Conservation (phyloP, 35 echinoderm and acorn worm species). For the Patiria miniata region DNA sequence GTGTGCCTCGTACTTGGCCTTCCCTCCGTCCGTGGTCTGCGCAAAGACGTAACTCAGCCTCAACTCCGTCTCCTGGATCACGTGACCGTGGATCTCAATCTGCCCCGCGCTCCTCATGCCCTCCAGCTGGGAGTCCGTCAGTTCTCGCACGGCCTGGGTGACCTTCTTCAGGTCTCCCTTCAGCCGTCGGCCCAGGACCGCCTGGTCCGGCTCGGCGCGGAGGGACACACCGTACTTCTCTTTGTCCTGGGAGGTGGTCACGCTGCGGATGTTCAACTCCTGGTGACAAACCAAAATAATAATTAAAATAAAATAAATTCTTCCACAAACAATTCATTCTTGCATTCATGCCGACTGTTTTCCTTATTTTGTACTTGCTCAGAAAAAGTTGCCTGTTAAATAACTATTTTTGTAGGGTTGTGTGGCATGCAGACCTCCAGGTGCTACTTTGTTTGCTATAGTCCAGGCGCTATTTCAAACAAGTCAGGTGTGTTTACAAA, state of each 20-base stretch:
- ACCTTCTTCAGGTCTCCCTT: conserved; percentile 89
- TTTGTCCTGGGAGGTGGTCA: conserved; percentile 93
- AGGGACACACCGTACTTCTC: conserved; percentile 84
- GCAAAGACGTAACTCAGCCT: conserved; percentile 77
- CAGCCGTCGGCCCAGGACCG: conserved; percentile 85
- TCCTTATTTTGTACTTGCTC: no score
- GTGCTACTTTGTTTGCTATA: no score
- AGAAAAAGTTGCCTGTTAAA: no score
- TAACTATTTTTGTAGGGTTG: no score
- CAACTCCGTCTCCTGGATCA: conserved; percentile 71
- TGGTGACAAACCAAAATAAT: neutral
- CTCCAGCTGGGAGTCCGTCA: conserved; percentile 83
- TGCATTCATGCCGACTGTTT: no score
- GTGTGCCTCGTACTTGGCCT: conserved; percentile 91
- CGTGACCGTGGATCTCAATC: conserved; percentile 87
- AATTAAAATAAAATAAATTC: no score
- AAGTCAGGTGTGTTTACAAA: no score
- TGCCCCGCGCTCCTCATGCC: conserved; percentile 69
- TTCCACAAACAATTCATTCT: no score
- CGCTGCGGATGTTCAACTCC: conserved; percentile 84
- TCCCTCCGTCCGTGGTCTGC: neutral
- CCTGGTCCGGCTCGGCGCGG: conserved; percentile 88
- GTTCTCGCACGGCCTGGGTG: conserved; percentile 62
- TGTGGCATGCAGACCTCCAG: no score
- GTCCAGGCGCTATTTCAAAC: no score